phyloP scores from a whole-genome alignment of 2,113 vertebrate species.

The Diphyllodes magnificus region DNA sequence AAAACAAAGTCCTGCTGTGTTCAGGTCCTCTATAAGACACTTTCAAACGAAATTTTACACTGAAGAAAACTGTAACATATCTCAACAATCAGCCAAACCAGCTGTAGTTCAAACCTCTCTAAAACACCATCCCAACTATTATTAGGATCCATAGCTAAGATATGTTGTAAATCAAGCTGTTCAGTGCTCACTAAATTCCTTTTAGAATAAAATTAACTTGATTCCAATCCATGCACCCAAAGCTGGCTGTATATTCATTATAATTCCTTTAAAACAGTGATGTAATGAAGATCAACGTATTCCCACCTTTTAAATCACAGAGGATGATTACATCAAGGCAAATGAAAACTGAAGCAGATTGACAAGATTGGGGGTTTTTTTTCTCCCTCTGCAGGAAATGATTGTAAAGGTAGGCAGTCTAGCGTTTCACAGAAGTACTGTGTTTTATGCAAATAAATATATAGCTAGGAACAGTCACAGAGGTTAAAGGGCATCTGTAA shows the following conservation, averaged over 20 bases:
- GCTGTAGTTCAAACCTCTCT: not conserved
- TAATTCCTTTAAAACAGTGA: not conserved
- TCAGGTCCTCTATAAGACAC: not conserved
- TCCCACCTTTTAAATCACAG: not conserved
- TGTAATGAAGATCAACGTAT: not conserved
- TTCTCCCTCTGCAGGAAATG: not conserved
- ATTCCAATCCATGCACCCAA: not conserved
- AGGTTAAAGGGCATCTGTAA: constrained; percentile 21
- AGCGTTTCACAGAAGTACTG: constrained; percentile 5
- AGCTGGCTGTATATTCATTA: not conserved
- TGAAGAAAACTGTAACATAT: not conserved
- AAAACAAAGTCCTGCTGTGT: not conserved
- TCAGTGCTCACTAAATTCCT: not conserved
- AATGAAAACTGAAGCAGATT: not conserved
- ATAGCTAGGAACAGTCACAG: not conserved
- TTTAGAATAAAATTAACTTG: not conserved
- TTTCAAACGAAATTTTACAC: not conserved
- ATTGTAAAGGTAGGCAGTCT: not conserved
- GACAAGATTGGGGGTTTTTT: not conserved
- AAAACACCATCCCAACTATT: not conserved
- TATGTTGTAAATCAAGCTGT: not conserved
- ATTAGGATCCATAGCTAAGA: not conserved
- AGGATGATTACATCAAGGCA: not conserved
- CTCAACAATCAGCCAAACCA: not conserved
- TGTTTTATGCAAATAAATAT: constrained; percentile 27